Base-by-base conservation (phyloP, 2,113 vertebrate genomes). In the Eubucco bourcierii region DNA sequence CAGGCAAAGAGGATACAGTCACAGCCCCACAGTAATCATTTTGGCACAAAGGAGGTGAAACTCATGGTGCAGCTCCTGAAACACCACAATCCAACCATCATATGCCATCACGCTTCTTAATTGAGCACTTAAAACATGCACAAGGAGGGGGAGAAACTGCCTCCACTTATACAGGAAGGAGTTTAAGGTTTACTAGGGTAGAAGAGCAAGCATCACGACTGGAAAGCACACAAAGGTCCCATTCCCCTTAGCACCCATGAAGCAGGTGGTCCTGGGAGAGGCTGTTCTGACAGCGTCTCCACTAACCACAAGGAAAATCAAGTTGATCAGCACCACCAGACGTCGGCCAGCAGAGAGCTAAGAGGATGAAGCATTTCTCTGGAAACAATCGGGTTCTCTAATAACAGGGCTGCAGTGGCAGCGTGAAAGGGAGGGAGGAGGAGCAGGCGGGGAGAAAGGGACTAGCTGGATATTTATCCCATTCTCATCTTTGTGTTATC, bases 401-500 rank as follows among this genome's bases (percentile, higher is more conserved):
- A 94, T 94, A 95, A 95, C 93, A 94, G 85, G 93, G 91, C 89
- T 95, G 95, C 82, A 65, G 93, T 12, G 0, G 53, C 13, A 0
- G 82, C 2, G 16, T 85, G 79, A 93, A 93, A 95, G 85, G 65
- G 76, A 91, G 60, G 94, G 95, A 96, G 95, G 95, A 96, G 92
- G 90, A 94, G 92, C 94, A 91, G 92, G 92, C 92, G 12, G 82
- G 87, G 90, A 85, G 90, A 94, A 90, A 95, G 87, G 93, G 91
- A 95, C 95, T 93, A 74, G 84, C 94, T 95, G 93, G 95, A 94
- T 94, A 95, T 95, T 96, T 96, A 96, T 93, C 93, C 95, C 94
- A 95, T 94, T 68, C 88, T 95, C 88, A 95, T 94, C 94, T 95
- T 95, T 95, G 84, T 91, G 92, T 94, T 95, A 91, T 95, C 90